Evolutionary conservation across 1,140 invertebrate species (phyloP).

Genomic region (Brachionus angularis): DNA sequence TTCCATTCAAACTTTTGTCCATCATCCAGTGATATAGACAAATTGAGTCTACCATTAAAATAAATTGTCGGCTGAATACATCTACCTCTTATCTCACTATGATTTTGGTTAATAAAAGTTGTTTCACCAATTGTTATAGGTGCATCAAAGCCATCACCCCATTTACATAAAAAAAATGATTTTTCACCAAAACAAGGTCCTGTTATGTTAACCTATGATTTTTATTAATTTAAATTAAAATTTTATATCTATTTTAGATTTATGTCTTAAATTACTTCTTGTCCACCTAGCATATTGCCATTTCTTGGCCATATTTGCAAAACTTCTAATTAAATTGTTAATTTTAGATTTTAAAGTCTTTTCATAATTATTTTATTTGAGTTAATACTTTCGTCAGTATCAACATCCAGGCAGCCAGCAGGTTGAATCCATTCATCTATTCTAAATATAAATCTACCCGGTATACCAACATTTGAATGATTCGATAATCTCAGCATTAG

Average conservation of each 20-base stretch:
- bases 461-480: constrained; percentile 76
- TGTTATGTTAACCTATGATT: constrained; percentile 68
- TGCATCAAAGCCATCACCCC: constrained; percentile 30
- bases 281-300: constrained; percentile 91
- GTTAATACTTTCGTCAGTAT: not conserved
- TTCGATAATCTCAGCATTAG: not conserved
- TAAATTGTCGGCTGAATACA: constrained; percentile 35
- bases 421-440: constrained; percentile 88
- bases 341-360: no score
- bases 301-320: constrained; percentile 82
- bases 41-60: constrained; percentile 30
- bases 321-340: constrained; percentile 56
- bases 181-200: constrained; percentile 73
- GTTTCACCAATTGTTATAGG: constrained; percentile 24
- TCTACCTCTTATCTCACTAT: constrained; percentile 25
- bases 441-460: constrained; percentile 84
- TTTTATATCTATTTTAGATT: no score
- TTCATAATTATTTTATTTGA: constrained; percentile 8
- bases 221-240: not conserved
- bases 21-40: constrained; percentile 40
- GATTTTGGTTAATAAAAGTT: constrained; percentile 5
- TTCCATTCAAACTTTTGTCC: constrained; percentile 23
- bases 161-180: constrained; percentile 39
- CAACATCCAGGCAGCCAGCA: constrained; percentile 69
- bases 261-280: no score